Percentiles rank a stretch among this genome's conserved stretches.
phyloP scores from a whole-genome alignment of 1,140 invertebrate genomes.

The Drosophila parvula region DNA sequence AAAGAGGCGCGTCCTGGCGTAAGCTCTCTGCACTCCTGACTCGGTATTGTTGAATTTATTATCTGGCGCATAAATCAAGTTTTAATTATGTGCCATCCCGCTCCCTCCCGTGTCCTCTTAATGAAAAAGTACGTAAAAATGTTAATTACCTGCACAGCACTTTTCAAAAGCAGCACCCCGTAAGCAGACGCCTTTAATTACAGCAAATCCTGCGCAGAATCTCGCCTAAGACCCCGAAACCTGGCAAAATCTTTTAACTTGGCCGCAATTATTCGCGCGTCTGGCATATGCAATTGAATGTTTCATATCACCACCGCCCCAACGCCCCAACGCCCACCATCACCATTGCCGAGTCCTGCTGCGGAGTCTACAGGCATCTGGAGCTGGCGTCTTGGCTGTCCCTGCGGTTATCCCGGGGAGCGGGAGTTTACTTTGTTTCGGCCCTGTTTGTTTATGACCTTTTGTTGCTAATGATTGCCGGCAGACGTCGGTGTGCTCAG shows the following conservation, averaged over 20 bases:
- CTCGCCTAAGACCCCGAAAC: constrained; percentile 1
- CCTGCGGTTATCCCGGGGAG: constrained; percentile 45
- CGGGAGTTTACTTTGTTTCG: constrained; percentile 28
- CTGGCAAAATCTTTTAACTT: constrained; percentile 65
- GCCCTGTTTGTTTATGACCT: constrained; percentile 47
- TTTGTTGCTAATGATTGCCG: constrained; percentile 74
- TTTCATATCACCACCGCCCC: constrained; percentile 7
- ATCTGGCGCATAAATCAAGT: constrained; percentile 65
- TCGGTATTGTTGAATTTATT: constrained; percentile 64
- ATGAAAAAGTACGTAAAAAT: constrained; percentile 70
- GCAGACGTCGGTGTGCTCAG: constrained; percentile 28
- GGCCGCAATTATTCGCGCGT: constrained; percentile 62
- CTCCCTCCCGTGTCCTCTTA: background rate
- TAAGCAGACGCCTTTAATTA: constrained; percentile 60
- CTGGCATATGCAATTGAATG: constrained; percentile 73
- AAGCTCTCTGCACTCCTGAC: constrained; percentile 14
- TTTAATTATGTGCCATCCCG: constrained; percentile 68
- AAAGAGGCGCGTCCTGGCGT: constrained; percentile 4
- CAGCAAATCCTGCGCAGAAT: constrained; percentile 24
- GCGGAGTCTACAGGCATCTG: constrained; percentile 27
- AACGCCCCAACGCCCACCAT: no score
- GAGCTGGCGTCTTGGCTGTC: constrained; percentile 45
- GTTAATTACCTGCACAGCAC: constrained; percentile 68
- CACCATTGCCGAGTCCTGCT: background rate
- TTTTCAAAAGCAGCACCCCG: constrained; percentile 37